A percentile compares a stretch with the other conserved stretches of the same genome.
These are phyloP conservation scores for Sycophila sp. DNA, from an alignment of 1,140 invertebrate species.

Conservation along the genomic window DNA sequence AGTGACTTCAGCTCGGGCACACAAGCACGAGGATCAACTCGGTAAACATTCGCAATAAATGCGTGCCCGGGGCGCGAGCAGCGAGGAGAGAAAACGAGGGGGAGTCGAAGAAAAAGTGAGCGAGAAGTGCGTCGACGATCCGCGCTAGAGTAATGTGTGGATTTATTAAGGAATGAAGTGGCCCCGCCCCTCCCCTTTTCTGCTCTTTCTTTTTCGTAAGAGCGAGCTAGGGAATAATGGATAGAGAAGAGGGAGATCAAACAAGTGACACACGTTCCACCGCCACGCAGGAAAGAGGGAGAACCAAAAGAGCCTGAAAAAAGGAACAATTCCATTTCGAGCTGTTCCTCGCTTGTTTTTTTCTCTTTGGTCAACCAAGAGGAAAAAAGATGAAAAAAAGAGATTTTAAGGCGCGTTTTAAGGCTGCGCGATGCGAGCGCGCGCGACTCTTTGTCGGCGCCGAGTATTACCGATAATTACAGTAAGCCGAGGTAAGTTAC, in stretches of 20 bases:
- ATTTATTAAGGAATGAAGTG: constrained; percentile 25
- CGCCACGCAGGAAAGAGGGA: neutral
- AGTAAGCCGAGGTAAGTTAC: too few species aligned
- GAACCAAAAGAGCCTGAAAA: neutral
- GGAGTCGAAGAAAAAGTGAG: constrained; percentile 2
- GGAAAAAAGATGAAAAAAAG: neutral
- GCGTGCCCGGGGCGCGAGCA: neutral
- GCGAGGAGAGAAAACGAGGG: neutral
- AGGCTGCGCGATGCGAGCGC: neutral
- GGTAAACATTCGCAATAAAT: constrained; percentile 28
- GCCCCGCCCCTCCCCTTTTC: neutral
- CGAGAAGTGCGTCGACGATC: neutral
- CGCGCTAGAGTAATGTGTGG: constrained; percentile 5
- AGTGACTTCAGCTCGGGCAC: neutral
- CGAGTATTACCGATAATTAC: neutral
- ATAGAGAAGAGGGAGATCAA: constrained; percentile 1
- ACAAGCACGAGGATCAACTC: neutral
- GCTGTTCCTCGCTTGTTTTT: neutral
- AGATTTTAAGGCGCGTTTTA: too few species aligned
- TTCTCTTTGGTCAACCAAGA: neutral
- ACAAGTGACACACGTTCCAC: constrained; percentile 1
- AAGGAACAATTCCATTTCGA: neutral
- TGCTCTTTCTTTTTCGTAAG: too few species aligned
- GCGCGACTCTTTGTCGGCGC: neutral
- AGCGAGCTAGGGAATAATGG: neutral